phyloP scores from a whole-genome alignment of 2,888 invertebrate species.

The Amblyjoppa fuscipennis region DNA sequence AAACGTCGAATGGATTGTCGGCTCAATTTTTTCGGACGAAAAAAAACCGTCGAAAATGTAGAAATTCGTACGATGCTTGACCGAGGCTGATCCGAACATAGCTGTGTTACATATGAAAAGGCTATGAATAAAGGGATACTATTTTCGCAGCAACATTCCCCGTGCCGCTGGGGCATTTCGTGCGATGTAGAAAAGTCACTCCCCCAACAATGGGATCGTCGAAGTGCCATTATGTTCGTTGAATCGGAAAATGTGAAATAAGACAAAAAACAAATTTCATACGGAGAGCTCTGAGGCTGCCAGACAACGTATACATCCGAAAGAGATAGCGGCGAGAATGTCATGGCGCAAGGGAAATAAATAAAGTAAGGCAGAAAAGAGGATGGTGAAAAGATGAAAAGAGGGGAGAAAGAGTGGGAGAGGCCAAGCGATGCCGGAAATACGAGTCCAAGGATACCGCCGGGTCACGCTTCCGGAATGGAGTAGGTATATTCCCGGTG shows the following conservation, averaged over 20 bases:
- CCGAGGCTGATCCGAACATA: background rate
- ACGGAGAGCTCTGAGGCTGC: constrained; percentile 13
- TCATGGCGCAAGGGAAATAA: background rate
- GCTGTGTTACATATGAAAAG: background rate
- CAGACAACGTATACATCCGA: constrained; percentile 13
- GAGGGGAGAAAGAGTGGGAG: constrained; percentile 17
- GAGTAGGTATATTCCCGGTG: constrained; percentile 51
- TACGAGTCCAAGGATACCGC: constrained; percentile 64
- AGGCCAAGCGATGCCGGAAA: constrained; percentile 52
- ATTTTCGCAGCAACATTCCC: background rate
- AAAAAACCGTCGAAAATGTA: constrained; percentile 11
- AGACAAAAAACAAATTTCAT: constrained; percentile 38
- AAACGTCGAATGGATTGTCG: background rate
- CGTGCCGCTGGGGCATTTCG: background rate
- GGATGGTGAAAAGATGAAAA: constrained; percentile 26
- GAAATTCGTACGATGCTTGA: background rate
- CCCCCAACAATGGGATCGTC: constrained; percentile 38
- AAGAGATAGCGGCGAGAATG: constrained; percentile 12
- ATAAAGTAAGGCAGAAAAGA: constrained; percentile 11
- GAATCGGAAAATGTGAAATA: constrained; percentile 53
- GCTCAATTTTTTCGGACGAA: background rate
- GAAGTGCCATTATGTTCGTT: constrained; percentile 61
- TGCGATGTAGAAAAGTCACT: constrained; percentile 6
- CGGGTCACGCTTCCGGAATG: constrained; percentile 69
- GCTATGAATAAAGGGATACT: background rate